phyloP scores from a whole-genome alignment of 2,888 invertebrate species.

The Cheilosia urbana region DNA sequence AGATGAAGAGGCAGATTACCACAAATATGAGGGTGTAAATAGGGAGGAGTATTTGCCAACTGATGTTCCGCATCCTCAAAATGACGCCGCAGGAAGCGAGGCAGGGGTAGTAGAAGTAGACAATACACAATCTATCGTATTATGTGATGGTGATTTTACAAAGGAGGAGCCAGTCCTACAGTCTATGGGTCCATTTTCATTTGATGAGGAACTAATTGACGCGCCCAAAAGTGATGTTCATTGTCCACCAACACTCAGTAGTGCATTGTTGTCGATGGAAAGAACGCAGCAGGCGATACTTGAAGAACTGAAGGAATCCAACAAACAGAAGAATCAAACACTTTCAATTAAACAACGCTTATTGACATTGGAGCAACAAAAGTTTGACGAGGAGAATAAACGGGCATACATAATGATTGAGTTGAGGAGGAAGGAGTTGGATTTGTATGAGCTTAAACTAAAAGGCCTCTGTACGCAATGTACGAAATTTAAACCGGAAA shows the following conservation, averaged over 20 bases:
- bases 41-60: no score
- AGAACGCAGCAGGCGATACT: slow-evolving; percentile 24
- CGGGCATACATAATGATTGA: slow-evolving; percentile 22
- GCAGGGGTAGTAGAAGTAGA: no score
- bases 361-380: slow-evolving; percentile 17
- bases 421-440: slow-evolving; percentile 28
- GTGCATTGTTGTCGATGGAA: slow-evolving; percentile 12
- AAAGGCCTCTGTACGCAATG: slow-evolving; percentile 3
- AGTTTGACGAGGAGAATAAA: slow-evolving; percentile 31
- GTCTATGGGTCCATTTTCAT: no score
- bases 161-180: no score
- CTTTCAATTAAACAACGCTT: background rate
- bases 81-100: no score
- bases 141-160: no score
- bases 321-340: background rate
- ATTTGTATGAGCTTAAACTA: slow-evolving; percentile 25
- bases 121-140: no score
- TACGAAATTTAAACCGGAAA: background rate
- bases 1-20: background rate
- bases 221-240: background rate
- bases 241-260: background rate
- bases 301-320: slow-evolving; percentile 10
- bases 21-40: no score
- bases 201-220: no score
- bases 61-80: no score